Evolutionary conservation across 2,888 invertebrate species (phyloP).

Genomic region (Balanococcus diminutus): DNA sequence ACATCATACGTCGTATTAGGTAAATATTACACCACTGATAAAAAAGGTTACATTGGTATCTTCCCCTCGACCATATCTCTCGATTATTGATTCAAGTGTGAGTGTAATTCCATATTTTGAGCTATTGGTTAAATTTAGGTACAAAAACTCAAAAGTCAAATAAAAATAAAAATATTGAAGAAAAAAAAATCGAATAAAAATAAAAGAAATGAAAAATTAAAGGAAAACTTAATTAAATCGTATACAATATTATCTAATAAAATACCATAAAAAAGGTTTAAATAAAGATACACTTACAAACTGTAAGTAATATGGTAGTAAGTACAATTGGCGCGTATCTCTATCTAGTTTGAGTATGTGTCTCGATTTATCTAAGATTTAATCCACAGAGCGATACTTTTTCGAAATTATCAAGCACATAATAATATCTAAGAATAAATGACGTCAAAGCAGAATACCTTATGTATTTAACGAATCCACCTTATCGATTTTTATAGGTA

Average conservation of each 20-base stretch:
- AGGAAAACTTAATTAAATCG: no score
- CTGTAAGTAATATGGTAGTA: no score
- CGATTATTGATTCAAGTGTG: neutral
- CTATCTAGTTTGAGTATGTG: no score
- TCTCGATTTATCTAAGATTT: no score
- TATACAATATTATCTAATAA: no score
- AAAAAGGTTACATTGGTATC: neutral
- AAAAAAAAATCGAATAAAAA: neutral
- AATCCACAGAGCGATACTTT: neutral
- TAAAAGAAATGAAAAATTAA: no score
- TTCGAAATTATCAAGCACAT: neutral
- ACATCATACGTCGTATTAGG: neutral
- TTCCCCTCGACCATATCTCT: neutral
- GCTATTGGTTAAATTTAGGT: no score
- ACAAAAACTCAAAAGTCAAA: no score
- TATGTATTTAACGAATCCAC: conserved; percentile 24
- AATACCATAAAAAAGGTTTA: neutral
- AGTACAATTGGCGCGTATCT: no score
- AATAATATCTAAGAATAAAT: neutral
- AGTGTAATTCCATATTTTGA: neutral
- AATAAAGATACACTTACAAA: no score
- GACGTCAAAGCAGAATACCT: conserved; percentile 3
- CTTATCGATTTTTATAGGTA: conserved; percentile 34
- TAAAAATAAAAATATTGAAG: neutral
- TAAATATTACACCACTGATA: neutral